phyloP scores from a whole-genome alignment of 2,888 invertebrate species.

The Campoplex capitator region DNA sequence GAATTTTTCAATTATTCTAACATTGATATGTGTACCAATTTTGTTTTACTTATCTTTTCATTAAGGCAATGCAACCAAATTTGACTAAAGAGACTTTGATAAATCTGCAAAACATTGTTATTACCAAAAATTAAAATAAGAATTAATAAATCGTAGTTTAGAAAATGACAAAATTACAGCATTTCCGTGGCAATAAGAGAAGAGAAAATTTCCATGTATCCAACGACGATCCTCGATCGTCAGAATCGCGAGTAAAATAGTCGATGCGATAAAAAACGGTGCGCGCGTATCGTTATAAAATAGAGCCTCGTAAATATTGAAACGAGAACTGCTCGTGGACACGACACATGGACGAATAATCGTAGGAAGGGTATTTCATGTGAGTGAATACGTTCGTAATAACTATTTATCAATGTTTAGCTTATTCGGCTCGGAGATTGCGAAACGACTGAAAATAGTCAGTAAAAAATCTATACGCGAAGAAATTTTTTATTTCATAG shows the following conservation, averaged over 20 bases:
- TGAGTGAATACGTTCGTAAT: slow-evolving; percentile 46
- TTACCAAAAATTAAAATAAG: neutral
- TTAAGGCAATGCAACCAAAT: neutral
- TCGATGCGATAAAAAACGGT: neutral
- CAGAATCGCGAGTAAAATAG: neutral
- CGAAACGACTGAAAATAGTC: slow-evolving; percentile 60
- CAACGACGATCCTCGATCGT: neutral
- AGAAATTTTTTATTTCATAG: slow-evolving; percentile 41
- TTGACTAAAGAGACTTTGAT: neutral
- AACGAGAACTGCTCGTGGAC: neutral
- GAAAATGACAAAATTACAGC: neutral
- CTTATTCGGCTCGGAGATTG: slow-evolving; percentile 63
- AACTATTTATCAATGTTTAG: slow-evolving; percentile 56
- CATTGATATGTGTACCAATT: neutral
- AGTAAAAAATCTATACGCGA: slow-evolving; percentile 74
- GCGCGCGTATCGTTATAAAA: slow-evolving; percentile 4
- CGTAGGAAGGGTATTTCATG: slow-evolving; percentile 33
- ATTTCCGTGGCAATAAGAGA: neutral
- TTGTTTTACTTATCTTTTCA: neutral
- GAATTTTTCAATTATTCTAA: neutral
- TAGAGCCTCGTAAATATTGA: neutral
- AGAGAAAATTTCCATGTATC: slow-evolving; percentile 4
- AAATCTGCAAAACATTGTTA: too few relatives aligned
- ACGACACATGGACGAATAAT: slow-evolving; percentile 56
- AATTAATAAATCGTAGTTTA: neutral